phyloP scores from a whole-genome alignment of 2,797 vertebrate species.

The Dendrocincla fuliginosa region DNA sequence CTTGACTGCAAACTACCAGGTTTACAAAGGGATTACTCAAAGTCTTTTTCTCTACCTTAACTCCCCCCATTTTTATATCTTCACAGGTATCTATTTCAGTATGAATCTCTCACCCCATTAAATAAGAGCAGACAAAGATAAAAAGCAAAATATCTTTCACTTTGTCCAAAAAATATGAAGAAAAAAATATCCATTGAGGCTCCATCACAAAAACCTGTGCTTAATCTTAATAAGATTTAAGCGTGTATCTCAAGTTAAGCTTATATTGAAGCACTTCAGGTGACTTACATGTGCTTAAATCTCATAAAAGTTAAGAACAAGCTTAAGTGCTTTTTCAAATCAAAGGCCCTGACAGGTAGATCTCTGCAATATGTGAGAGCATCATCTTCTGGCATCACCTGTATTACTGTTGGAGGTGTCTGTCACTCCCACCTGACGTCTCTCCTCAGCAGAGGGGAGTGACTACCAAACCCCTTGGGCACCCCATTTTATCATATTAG shows the following conservation, averaged over 20 bases:
- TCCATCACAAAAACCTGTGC: not conserved
- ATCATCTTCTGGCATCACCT: not conserved
- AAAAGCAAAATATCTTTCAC: not conserved
- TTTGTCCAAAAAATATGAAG: not conserved
- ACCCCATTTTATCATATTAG: not conserved
- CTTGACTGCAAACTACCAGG: not conserved
- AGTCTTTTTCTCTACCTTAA: not conserved
- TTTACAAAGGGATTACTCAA: not conserved
- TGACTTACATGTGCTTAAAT: not conserved
- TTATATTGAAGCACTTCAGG: not conserved
- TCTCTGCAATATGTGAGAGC: not conserved
- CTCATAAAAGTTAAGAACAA: constrained; percentile 5
- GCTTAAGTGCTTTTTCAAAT: not conserved
- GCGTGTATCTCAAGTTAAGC: not conserved
- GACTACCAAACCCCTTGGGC: not conserved
- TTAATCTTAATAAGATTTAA: constrained; percentile 22
- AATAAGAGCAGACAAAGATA: not conserved
- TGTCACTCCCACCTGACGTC: not conserved
- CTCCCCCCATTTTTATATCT: not conserved
- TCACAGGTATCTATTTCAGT: not conserved
- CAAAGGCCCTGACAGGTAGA: not conserved
- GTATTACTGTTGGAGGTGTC: not conserved
- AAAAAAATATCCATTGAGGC: not conserved
- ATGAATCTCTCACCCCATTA: not conserved
- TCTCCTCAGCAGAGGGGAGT: not conserved